These are phyloP conservation scores for Remorina albescens DNA, from an alignment of 2,797 vertebrate genomes.

Conservation along the genomic window DNA sequence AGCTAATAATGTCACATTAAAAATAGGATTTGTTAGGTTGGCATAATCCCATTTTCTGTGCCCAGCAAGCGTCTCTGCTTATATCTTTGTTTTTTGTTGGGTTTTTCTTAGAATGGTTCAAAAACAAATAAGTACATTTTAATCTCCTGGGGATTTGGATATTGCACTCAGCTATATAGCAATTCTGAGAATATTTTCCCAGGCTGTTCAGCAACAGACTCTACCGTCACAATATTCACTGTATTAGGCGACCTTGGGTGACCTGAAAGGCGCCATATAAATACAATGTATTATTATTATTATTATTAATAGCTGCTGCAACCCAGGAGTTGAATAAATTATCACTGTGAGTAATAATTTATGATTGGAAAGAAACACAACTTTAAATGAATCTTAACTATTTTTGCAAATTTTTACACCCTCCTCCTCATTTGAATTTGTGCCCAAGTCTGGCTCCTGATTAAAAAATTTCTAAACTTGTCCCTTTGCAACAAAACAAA, in stretches of 20 bases:
- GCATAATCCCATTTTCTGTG: too few relatives aligned
- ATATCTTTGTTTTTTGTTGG: too few relatives aligned
- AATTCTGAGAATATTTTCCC: too few relatives aligned
- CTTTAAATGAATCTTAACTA: too few relatives aligned
- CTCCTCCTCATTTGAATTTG: neutral
- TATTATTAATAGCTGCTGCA: conserved; percentile 5
- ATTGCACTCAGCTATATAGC: too few relatives aligned
- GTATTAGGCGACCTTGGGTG: too few relatives aligned
- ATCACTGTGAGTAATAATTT: neutral
- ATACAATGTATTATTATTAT: too few relatives aligned
- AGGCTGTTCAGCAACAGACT: neutral
- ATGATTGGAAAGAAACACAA: neutral
- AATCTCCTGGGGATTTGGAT: too few relatives aligned
- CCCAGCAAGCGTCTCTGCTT: too few relatives aligned
- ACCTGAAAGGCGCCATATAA: too few relatives aligned
- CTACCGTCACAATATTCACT: neutral
- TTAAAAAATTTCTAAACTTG: neutral
- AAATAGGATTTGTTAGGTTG: neutral
- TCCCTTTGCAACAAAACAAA: neutral
- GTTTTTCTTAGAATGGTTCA: too few relatives aligned
- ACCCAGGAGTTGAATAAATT: neutral
- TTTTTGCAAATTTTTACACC: neutral
- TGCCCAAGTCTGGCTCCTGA: neutral
- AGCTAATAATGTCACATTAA: neutral
- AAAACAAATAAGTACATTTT: too few relatives aligned